phyloP scores from a whole-genome alignment of 2,888 invertebrate genomes.

The Drosophila cyrtoloma region DNA sequence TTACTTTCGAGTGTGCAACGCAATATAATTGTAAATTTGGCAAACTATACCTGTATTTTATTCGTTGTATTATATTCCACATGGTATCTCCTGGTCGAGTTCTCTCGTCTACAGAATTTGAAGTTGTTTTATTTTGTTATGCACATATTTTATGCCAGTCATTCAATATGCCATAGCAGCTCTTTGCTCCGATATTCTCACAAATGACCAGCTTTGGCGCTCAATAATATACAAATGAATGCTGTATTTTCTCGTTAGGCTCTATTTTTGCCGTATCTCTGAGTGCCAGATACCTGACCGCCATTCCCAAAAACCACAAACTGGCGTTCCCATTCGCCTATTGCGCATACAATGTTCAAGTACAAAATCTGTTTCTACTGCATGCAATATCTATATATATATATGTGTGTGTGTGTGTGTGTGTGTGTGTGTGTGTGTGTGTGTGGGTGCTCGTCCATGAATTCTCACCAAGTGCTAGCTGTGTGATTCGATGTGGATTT shows the following conservation, averaged over 20 bases:
- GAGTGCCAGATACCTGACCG: conserved; percentile 9
- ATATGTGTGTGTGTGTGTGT: not conserved
- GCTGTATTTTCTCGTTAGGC: conserved; percentile 46
- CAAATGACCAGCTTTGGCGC: conserved; percentile 14
- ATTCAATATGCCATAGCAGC: conserved; percentile 55
- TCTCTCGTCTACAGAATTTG: not conserved
- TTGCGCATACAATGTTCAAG: conserved; percentile 9
- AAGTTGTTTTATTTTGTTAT: not conserved
- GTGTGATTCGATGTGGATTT: not conserved
- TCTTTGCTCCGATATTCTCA: not conserved
- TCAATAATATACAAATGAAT: conserved; percentile 66
- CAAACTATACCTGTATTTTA: not conserved
- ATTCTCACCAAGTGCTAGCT: not conserved
- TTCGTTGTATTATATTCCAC: not conserved
- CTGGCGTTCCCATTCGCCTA: not conserved
- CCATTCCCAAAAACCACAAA: not conserved
- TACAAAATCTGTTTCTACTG: conserved; percentile 38
- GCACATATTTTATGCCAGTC: conserved; percentile 52
- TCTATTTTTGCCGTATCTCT: conserved; percentile 18
- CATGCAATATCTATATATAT: conserved; percentile 20
- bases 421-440: not conserved
- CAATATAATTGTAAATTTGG: not conserved
- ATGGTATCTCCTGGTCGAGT: not conserved
- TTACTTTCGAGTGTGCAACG: not conserved
- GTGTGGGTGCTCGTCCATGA: not conserved